Evolutionary conservation across 2,797 vertebrate genomes (phyloP), one percentile per base, ranked within the genome.

Genomic region (Masticophis lateralis): DNA sequence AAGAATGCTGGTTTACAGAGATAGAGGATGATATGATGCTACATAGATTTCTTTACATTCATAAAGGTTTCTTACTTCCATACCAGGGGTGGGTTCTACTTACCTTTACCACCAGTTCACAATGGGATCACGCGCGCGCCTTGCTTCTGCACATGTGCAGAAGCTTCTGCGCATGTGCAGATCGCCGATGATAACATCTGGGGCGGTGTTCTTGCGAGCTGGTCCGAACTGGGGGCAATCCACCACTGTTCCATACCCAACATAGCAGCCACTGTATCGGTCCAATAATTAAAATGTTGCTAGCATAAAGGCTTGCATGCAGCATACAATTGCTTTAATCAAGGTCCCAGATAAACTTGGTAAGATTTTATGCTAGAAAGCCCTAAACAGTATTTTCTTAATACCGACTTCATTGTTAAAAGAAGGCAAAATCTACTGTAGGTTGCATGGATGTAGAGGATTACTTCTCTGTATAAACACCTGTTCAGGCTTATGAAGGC

Each of bases 401-500:
- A 8, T 56, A 91, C 63, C 90, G 69, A 28, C 18, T 86, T 90
- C n/a, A 43, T 59, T 89, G 28, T 86, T 63, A 27, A 13, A 86
- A 90, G 88, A 95, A 95, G 93, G 91, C 96, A 95, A 93, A 92
- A 66, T 93, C 63, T 95, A 91, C 96, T 94, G 27, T 94, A 93
- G 86, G 79, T 95, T 94, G 94, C 92, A 95, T 95, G 93, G 63
- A 92, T 55, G 93, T 95, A 94, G 92, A 83, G 91, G 79, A 87
- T 93, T 94, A 94, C 91, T 93, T 61, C 16, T 63, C 89, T 92
- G 60, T 95, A 89, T 91, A 96, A 97, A 96, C 97, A 98, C 97
- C 97, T 98, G 97, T 96, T 96, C 90, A 94, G 92, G 95, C 91
- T 90, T 91, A 93, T 7, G 60, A 95, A 96, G 96, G 95, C 97